These are phyloP conservation scores for Chloromyia formosa DNA, from an alignment of 2,888 invertebrate species.

Conservation along the genomic window DNA sequence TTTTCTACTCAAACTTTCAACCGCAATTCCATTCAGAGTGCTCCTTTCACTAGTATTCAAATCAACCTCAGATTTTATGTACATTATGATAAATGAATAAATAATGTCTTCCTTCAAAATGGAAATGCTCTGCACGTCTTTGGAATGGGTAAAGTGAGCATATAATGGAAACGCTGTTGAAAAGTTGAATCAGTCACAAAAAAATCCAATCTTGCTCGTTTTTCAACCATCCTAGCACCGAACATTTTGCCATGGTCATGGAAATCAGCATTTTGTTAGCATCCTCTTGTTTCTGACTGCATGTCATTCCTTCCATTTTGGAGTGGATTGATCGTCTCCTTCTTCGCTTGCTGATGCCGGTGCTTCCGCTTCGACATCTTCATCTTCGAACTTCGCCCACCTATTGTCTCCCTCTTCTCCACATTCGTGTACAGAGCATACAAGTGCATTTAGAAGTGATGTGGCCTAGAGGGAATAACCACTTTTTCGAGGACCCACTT, in stretches of 20 bases:
- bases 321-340: slow-evolving; percentile 35
- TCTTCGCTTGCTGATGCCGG: neutral
- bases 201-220: neutral
- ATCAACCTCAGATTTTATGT: neutral
- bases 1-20: too few relatives aligned
- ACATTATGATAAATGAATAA: slow-evolving; percentile 1
- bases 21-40: too few relatives aligned
- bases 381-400: too few relatives aligned
- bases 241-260: slow-evolving; percentile 21
- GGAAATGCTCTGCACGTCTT: neutral
- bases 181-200: neutral
- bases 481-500: slow-evolving; percentile 45
- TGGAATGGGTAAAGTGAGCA: neutral
- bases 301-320: neutral
- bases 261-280: slow-evolving; percentile 46
- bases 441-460: slow-evolving; percentile 35
- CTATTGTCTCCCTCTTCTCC: neutral
- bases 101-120: neutral
- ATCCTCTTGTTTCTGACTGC: slow-evolving; percentile 39
- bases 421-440: slow-evolving; percentile 7
- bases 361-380: too few relatives aligned
- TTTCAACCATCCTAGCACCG: neutral
- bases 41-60: too few relatives aligned
- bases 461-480: slow-evolving; percentile 44
- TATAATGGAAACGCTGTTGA: neutral